phyloP scores from a whole-genome alignment of 2,888 invertebrate genomes.

The Drosophila tripunctata region DNA sequence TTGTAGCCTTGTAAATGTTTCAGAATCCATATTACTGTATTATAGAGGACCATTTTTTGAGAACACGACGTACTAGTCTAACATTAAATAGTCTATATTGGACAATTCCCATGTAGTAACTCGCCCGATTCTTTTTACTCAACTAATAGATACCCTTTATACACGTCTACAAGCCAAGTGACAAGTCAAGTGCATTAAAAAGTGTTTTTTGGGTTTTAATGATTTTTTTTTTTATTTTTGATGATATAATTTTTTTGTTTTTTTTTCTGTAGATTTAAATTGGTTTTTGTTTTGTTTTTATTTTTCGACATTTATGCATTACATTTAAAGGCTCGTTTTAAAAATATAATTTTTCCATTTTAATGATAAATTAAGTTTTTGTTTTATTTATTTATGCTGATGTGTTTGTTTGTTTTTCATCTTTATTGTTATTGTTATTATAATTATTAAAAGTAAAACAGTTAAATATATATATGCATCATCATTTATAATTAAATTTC shows the following conservation, averaged over 20 bases:
- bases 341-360: constrained; percentile 59
- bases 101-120: too few species aligned
- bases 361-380: constrained; percentile 70
- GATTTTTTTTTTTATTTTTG: constrained; percentile 55
- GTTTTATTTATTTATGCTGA: constrained; percentile 47
- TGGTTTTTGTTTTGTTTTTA: constrained; percentile 44
- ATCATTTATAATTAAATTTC: constrained; percentile 54
- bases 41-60: too few species aligned
- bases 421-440: constrained; percentile 23
- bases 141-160: neutral
- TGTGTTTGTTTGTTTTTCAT: constrained; percentile 29
- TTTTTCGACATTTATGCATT: constrained; percentile 67
- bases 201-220: constrained; percentile 55
- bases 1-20: too few species aligned
- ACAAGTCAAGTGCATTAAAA: constrained; percentile 11
- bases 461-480: constrained; percentile 52
- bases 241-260: constrained; percentile 53
- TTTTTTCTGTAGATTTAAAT: constrained; percentile 49
- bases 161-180: neutral
- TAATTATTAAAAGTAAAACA: constrained; percentile 67
- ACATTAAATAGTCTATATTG: too few species aligned
- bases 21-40: too few species aligned
- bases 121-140: too few species aligned
- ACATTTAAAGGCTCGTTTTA: constrained; percentile 73
- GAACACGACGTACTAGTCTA: too few species aligned